Evolutionary conservation across 2,888 invertebrate genomes (phyloP).

Genomic region (Incurvaria masculella): DNA sequence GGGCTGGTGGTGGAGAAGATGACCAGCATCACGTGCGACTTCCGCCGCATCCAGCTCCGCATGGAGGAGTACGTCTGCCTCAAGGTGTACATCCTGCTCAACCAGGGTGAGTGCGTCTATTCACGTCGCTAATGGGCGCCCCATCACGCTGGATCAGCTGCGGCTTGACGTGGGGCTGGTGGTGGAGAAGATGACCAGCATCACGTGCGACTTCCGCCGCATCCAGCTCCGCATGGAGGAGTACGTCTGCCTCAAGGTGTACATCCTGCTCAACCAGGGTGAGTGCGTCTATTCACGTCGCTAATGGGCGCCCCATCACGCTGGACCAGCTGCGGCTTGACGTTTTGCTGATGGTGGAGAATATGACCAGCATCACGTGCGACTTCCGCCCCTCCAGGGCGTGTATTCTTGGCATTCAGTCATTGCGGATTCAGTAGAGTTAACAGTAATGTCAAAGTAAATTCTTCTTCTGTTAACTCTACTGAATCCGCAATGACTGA

Average conservation of each 20-base stretch:
- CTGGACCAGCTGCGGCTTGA: conserved; percentile 82
- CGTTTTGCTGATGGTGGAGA: conserved; percentile 84
- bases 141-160: conserved; percentile 89
- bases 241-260: conserved; percentile 97
- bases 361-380: conserved; percentile 82
- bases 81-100: conserved; percentile 96
- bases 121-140: conserved; percentile 89
- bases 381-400: no score
- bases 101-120: conserved; percentile 81
- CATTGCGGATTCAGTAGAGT: no score
- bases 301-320: conserved; percentile 81
- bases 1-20: conserved; percentile 96
- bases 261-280: conserved; percentile 95
- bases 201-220: conserved; percentile 90
- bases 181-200: conserved; percentile 95
- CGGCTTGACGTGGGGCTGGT: conserved; percentile 94
- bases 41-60: conserved; percentile 85
- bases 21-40: conserved; percentile 93
- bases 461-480: no score
- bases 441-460: no score
- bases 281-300: conserved; percentile 72
- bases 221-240: conserved; percentile 94
- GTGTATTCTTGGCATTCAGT: no score
- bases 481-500: no score
- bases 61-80: conserved; percentile 98